Percentiles rank a stretch among this genome's conserved stretches.
Evolutionary conservation across 2,797 vertebrate species (phyloP).

Genomic region (Babyrousa celebensis): DNA sequence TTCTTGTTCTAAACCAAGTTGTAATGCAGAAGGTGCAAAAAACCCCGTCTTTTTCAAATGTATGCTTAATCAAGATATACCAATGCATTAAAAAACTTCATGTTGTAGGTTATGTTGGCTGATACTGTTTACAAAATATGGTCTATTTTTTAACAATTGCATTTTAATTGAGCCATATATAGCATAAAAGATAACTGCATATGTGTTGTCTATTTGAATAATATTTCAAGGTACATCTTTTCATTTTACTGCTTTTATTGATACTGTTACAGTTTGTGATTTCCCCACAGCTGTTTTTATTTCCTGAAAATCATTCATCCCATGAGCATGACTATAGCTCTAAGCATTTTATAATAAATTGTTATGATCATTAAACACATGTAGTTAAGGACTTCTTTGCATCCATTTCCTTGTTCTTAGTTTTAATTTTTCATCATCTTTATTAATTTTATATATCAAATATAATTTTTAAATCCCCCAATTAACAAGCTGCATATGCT

Average conservation of each 20-base stretch:
- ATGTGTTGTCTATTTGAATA: slow-evolving; percentile 87
- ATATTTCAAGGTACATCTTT: slow-evolving; percentile 91
- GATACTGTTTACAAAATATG: slow-evolving; percentile 86
- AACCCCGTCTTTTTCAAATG: neutral
- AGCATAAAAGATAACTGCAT: slow-evolving; percentile 84
- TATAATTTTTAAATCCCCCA: slow-evolving; percentile 79
- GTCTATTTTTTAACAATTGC: slow-evolving; percentile 84
- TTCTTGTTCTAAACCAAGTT: slow-evolving; percentile 32
- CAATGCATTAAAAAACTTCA: slow-evolving; percentile 83
- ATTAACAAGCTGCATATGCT: slow-evolving; percentile 79
- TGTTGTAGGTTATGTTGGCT: slow-evolving; percentile 62
- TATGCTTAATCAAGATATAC: slow-evolving; percentile 78
- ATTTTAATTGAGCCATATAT: slow-evolving; percentile 89
- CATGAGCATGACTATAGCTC: slow-evolving; percentile 88
- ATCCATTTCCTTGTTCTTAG: slow-evolving; percentile 85
- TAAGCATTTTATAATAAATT: slow-evolving; percentile 90
- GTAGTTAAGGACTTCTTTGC: slow-evolving; percentile 90
- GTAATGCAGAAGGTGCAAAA: neutral
- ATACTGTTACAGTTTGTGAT: slow-evolving; percentile 89
- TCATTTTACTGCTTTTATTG: slow-evolving; percentile 91
- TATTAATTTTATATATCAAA: slow-evolving; percentile 86
- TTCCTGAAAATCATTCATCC: slow-evolving; percentile 91
- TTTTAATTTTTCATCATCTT: slow-evolving; percentile 88
- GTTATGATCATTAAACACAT: slow-evolving; percentile 91
- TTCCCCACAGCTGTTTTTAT: slow-evolving; percentile 92